These are phyloP conservation scores for Streptopelia turtur DNA, from an alignment of 2,797 vertebrate species.

Conservation along the genomic window DNA sequence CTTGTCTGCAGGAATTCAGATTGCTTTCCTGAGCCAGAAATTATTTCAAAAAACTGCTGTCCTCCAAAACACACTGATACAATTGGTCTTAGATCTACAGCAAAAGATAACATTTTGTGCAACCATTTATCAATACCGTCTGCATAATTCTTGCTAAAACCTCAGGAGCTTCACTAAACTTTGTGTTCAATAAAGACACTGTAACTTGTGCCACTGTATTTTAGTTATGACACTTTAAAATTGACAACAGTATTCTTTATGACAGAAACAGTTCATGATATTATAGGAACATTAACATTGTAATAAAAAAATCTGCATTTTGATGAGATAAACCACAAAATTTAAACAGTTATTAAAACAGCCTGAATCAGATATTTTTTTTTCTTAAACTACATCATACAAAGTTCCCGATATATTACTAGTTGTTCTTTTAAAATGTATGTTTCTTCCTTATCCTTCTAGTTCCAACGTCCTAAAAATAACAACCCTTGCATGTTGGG, in stretches of 20 bases:
- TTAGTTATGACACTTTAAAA: constrained; percentile 9
- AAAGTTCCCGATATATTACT: not conserved
- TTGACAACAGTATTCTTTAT: not conserved
- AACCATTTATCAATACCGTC: not conserved
- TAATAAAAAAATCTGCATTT: not conserved
- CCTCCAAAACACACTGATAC: not conserved
- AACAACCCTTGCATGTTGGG: not conserved
- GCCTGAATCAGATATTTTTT: not conserved
- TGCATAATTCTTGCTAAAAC: not conserved
- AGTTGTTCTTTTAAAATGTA: not conserved
- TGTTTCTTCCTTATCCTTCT: not conserved
- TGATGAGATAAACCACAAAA: not conserved
- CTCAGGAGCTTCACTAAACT: not conserved
- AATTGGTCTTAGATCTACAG: not conserved
- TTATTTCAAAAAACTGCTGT: not conserved
- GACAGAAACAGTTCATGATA: not conserved
- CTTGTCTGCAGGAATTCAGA: not conserved
- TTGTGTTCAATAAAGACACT: not conserved
- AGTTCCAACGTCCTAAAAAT: not conserved
- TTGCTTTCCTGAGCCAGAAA: not conserved
- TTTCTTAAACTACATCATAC: not conserved
- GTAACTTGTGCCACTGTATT: not conserved
- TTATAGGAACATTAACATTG: not conserved
- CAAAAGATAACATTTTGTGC: not conserved
- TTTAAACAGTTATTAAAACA: not conserved